Evolutionary conservation across 2,113 vertebrate genomes (phyloP).

Genomic region (Etheostoma cragini): DNA sequence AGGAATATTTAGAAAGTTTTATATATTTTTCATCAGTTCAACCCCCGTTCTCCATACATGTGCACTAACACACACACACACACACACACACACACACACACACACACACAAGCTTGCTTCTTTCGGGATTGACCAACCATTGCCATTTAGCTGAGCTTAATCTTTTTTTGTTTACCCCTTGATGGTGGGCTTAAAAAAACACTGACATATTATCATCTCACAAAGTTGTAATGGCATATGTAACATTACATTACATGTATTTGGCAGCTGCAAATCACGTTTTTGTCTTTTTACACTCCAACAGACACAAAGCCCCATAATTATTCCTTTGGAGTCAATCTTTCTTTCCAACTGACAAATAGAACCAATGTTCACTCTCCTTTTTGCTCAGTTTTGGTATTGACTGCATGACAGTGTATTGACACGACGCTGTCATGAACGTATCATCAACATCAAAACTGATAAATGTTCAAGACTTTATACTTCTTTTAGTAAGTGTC

Average conservation of each 20-base stretch:
- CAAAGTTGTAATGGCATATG: neutral
- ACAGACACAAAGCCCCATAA: neutral
- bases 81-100: neutral
- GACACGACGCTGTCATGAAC: too few relatives aligned
- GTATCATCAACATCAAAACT: too few relatives aligned
- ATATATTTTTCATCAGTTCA: conserved; percentile 41
- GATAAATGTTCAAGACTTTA: too few relatives aligned
- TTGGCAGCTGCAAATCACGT: neutral
- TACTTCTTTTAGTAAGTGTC: too few relatives aligned
- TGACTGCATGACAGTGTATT: too few relatives aligned
- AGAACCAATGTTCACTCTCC: neutral
- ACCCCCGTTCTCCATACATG: neutral
- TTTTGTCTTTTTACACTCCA: neutral
- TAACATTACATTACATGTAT: neutral
- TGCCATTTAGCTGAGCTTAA: neutral
- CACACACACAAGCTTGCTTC: neutral
- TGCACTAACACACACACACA: neutral
- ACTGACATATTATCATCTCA: neutral
- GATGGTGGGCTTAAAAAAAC: neutral
- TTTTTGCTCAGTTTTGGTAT: neutral
- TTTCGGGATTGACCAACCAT: neutral
- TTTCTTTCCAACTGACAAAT: too few relatives aligned
- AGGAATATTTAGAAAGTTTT: neutral
- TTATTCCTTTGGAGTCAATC: too few relatives aligned
- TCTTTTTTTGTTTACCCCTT: too few relatives aligned